Evolutionary conservation across 92 coral and sea anemone genomes (phyloP), one percentile per base, ranked within the genome.

Genomic region (Pocillopora grandis): DNA sequence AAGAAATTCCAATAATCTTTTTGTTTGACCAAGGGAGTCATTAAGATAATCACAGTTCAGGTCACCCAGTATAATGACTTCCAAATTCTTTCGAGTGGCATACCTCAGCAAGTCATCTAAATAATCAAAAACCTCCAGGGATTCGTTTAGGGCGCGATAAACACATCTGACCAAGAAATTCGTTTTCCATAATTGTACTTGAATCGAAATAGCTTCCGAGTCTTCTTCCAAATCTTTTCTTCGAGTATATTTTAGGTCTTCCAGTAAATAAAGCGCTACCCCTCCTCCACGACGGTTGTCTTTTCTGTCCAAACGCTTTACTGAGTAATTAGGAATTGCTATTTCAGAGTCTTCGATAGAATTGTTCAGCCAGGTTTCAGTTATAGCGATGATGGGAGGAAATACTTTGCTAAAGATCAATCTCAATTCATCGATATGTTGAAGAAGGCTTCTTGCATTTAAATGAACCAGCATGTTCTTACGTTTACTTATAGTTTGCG

Each of bases 331-430:
- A 52, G 89, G 78, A 79, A 86, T 2, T 56, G 70, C 85, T 23
- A 86, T 72, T 80, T 79, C 89, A 57, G 85, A 57, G 72, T 79
- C 85, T 48, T 78, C 72, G 11, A 86, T 72, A 21, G 89, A 86
- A 75, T 59, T 58, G 56, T 86, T 85, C 37, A 79, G 89, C 85
- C 89, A 86, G 60, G 89, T 86, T 71, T 86, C 89, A 49, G 89
- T 76, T 12, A 78, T 66, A 12, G 83, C 89, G 23, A 85, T 85
- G 35, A 78, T 66, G 58, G 59, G 60, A 58, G 81, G 81, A 21
- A 68, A 58, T 17, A 49, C 9, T 20, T 33, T 56, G 18, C 36
- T 68, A 58, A 77, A 77, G 23, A 77, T 77, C 62, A 77, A 7
- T 20, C 81, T 15, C 48, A 77, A 58, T 58, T 76, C 83, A 62